Conservation (phyloP, 35 echinoderm and acorn worm genomes). For the Strongylocentrotus purpuratus region DNA sequence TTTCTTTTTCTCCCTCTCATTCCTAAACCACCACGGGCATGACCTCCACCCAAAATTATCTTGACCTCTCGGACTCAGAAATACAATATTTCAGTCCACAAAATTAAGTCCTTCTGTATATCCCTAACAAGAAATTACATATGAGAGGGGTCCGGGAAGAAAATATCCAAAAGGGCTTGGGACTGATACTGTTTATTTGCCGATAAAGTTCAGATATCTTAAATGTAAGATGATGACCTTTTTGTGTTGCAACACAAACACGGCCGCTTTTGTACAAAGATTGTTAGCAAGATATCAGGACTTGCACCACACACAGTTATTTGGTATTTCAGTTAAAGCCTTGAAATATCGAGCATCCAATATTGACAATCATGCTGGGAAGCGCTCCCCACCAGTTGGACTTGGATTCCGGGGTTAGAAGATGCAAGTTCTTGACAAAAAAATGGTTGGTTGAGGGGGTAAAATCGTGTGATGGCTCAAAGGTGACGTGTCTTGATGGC, state of each 20-base stretch:
- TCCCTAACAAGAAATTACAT: background rate
- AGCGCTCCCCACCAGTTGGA: background rate
- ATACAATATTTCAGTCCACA: conserved; percentile 10
- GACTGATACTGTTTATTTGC: conserved; percentile 11
- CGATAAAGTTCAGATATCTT: background rate
- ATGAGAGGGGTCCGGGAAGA: background rate
- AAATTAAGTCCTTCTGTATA: background rate
- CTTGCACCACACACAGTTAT: background rate
- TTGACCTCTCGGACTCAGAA: background rate
- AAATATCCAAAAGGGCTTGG: background rate
- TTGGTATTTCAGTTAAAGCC: background rate
- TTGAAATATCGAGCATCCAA: background rate
- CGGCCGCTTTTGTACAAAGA: background rate
- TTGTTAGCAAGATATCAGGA: background rate
- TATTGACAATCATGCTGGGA: background rate
- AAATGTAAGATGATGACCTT: conserved; percentile 18
- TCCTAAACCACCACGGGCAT: background rate
- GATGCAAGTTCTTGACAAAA: background rate
- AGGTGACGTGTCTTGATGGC: background rate
- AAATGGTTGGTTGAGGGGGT: background rate
- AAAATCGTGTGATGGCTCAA: background rate
- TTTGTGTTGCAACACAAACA: background rate
- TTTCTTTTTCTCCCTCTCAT: background rate
- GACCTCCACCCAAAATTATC: conserved; percentile 2
- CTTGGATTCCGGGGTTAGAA: background rate